A percentile compares a stretch with the other conserved stretches of the same genome.
Evolutionary conservation across 2,113 vertebrate genomes (phyloP).

Genomic region (Dendropsophus ebraccatus): DNA sequence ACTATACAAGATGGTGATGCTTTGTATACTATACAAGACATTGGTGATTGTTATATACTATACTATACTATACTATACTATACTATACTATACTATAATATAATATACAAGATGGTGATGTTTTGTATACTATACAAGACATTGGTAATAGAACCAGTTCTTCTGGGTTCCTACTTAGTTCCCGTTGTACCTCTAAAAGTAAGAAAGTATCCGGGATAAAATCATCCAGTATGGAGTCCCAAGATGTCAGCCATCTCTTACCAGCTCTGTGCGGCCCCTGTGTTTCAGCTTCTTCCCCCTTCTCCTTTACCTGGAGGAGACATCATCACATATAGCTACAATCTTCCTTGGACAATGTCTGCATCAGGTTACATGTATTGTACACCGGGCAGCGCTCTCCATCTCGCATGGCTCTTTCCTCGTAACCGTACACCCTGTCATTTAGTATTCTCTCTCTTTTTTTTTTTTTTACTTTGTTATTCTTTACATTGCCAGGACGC

Average conservation of each 20-base stretch:
- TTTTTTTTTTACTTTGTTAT: constrained; percentile 38
- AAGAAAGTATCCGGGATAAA: too few species aligned
- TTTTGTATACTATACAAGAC: too few species aligned
- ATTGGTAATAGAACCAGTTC: too few species aligned
- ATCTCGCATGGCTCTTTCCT: constrained; percentile 52
- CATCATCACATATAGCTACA: background rate
- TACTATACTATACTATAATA: too few species aligned
- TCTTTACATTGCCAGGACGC: constrained; percentile 60
- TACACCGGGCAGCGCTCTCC: constrained; percentile 26
- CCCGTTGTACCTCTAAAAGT: too few species aligned
- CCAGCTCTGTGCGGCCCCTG: background rate
- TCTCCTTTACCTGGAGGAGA: constrained; percentile 1
- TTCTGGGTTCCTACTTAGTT: too few species aligned
- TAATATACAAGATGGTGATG: too few species aligned
- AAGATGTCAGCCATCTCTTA: background rate
- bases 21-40: too few species aligned
- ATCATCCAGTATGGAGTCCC: background rate
- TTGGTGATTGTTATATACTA: too few species aligned
- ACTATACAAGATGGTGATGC: too few species aligned
- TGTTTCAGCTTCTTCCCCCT: background rate
- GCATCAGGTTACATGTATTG: constrained; percentile 57
- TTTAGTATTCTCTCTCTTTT: constrained; percentile 14
- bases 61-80: too few species aligned
- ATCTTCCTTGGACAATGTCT: background rate
- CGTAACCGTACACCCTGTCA: constrained; percentile 61